Percentiles rank a stretch among this genome's conserved stretches.
These are phyloP conservation scores for Brachyhypopomus gauderio DNA, from an alignment of 2,113 vertebrate genomes.

Conservation along the genomic window DNA sequence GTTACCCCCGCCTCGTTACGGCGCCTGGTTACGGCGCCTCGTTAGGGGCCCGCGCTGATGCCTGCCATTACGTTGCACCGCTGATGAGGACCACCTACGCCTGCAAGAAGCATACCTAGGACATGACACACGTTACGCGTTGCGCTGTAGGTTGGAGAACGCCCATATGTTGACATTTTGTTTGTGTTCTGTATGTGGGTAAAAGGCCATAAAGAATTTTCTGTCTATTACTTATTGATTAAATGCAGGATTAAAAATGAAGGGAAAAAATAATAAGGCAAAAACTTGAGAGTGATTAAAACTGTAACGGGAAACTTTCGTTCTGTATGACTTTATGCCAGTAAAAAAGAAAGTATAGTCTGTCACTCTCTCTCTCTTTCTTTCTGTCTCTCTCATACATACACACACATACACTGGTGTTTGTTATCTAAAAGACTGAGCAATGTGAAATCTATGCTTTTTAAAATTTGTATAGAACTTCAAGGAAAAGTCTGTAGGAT, in stretches of 20 bases:
- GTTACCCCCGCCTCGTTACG: slow-evolving; percentile 17
- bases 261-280: neutral
- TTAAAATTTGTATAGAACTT: slow-evolving; percentile 41
- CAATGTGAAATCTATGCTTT: slow-evolving; percentile 26
- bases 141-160: neutral
- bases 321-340: neutral
- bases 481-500: slow-evolving; percentile 24
- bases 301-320: neutral
- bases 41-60: neutral
- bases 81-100: neutral
- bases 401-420: neutral
- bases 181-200: neutral
- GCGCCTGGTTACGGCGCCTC: neutral
- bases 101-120: neutral
- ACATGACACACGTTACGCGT: neutral
- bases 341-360: slow-evolving; percentile 12
- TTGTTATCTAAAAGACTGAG: slow-evolving; percentile 29
- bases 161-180: neutral
- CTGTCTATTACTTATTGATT: neutral
- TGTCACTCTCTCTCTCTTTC: neutral
- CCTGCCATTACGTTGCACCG: neutral
- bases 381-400: neutral
- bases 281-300: no score
- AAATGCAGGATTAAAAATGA: neutral
- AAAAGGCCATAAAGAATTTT: neutral